Conservation (phyloP, 2,797 vertebrate species). For the Scolopax bukidnonensis region DNA sequence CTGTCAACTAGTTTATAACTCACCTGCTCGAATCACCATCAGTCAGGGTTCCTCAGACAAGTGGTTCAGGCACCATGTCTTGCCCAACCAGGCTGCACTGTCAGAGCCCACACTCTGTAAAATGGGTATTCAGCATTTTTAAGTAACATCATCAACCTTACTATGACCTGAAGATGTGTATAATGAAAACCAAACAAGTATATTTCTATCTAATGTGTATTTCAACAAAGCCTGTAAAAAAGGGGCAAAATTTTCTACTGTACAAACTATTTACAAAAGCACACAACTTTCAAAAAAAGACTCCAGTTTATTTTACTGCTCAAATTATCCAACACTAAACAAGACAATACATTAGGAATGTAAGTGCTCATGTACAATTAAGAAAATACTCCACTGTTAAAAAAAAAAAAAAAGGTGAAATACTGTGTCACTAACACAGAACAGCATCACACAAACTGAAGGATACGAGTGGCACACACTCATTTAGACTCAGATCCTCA, state of each 20-base stretch:
- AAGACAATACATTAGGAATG: constrained; percentile 69
- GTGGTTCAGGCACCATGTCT: rapidly evolving
- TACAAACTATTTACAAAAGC: constrained; percentile 46
- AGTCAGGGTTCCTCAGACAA: background rate
- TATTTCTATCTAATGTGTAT: background rate
- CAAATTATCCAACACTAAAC: constrained; percentile 61
- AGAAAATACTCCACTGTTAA: constrained; percentile 36
- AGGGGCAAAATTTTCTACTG: background rate
- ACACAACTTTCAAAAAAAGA: constrained; percentile 52
- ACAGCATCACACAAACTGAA: background rate
- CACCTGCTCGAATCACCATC: background rate
- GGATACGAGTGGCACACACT: background rate
- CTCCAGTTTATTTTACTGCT: constrained; percentile 65
- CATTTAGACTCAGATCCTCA: background rate
- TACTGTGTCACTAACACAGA: background rate
- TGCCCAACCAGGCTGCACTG: background rate
- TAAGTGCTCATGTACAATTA: constrained; percentile 54
- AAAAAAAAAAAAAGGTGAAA: constrained; percentile 62
- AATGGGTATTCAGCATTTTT: background rate
- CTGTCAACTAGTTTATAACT: background rate
- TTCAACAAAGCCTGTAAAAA: constrained; percentile 27
- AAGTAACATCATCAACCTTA: background rate
- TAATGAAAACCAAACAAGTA: background rate
- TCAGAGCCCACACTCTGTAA: background rate
- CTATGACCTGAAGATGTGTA: background rate